Percentiles rank a stretch among this genome's conserved stretches.
phyloP scores from a whole-genome alignment of 2,888 invertebrate genomes.

The Drosophila koepferae region DNA sequence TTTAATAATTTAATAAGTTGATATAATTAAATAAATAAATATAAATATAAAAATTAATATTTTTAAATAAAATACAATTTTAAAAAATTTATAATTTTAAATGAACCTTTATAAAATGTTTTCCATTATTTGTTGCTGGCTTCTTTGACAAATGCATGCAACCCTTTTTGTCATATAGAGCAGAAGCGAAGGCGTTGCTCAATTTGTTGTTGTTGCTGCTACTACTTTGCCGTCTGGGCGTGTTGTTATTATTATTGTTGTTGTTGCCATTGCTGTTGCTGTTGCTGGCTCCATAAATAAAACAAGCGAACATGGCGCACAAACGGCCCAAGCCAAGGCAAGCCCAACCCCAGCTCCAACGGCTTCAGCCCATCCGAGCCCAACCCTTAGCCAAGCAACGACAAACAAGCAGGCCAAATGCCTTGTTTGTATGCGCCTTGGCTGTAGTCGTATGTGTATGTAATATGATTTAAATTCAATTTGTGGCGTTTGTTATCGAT shows the following conservation, averaged over 20 bases:
- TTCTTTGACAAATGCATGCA: conserved; percentile 2
- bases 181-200: conserved; percentile 51
- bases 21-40: too few species aligned
- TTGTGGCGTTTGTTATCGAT: conserved; percentile 79
- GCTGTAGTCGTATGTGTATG: conserved; percentile 44
- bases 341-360: background rate
- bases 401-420: conserved; percentile 32
- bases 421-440: conserved; percentile 36
- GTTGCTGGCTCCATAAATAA: conserved; percentile 67
- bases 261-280: conserved; percentile 20
- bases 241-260: conserved; percentile 25
- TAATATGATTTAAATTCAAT: conserved; percentile 78
- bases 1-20: too few species aligned
- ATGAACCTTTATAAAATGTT: background rate
- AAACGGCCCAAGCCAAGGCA: conserved; percentile 6
- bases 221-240: conserved; percentile 18
- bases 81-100: background rate
- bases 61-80: too few species aligned
- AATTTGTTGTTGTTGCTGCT: conserved; percentile 24
- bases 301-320: conserved; percentile 65
- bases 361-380: background rate
- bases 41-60: too few species aligned
- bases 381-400: conserved; percentile 16
- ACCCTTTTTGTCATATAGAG: conserved; percentile 45
- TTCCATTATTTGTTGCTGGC: background rate